Evolutionary conservation across 2,888 invertebrate species (phyloP), one percentile per base, ranked within the genome.

Genomic region (Tetragonisca angustula): DNA sequence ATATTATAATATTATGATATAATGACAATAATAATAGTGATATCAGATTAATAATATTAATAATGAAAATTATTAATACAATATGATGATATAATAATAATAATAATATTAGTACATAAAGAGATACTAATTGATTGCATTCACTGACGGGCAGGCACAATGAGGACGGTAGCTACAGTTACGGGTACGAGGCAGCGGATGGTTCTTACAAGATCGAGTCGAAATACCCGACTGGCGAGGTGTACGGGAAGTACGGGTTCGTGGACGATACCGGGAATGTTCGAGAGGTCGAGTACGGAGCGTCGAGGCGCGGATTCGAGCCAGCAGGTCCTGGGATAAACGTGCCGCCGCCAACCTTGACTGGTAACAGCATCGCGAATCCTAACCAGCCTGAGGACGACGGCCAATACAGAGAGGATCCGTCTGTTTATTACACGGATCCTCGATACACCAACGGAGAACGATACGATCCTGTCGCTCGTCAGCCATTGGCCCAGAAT

Each of bases 211-310:
- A 98, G 95, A 98, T 98, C 85, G 98, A 98, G 94, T 98, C 98
- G 1, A 98, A 98, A 94, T 97, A 97, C 91, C 96, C 97, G 0
- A 97, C 96, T 68, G 98, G 98, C 0, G 98, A 98, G 91, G 97
- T 98, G 0, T 97, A 96, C 73, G 98, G 98, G 81, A 98, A 98
- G 93, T 98, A 98, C 91, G 98, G 98, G n/a, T 98, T 98, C 93
- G 96, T 98, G 0, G 98, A 98, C 89, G 97, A 97, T 91, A 95
- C 95, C 43, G 98, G 98, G 0, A 96, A 96, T 90, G 91, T 96
- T 36, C 95, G 98, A 77, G 97, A 98, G 94, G 96, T 98, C 36
- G 97, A 98, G 86, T 98, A 98, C 92, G 98, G 98, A 3, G 98
- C 98, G 1, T 97, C 97, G 79, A 95, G 96, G 90, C 95, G 97